Evolutionary conservation across 2,888 invertebrate species (phyloP), one percentile per base, ranked within the genome.

Genomic region (Protophormia terraenovae): DNA sequence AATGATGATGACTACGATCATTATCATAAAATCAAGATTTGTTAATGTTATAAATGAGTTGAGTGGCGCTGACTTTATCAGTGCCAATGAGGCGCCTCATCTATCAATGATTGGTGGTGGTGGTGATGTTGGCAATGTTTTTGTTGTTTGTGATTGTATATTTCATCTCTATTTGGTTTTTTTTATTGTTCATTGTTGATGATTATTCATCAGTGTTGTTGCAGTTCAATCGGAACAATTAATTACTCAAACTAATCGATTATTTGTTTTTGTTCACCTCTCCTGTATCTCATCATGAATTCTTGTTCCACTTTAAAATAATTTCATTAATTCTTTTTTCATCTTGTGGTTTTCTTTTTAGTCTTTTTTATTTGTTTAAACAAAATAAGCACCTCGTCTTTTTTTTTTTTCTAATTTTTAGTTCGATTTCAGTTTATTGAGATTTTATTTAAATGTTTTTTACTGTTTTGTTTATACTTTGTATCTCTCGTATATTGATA

Each of bases 61-160:
- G 67, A 58, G 67, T 79, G 81, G 82, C 84, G 85, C 85, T 85
- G 85, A 78, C 78, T 85, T 86, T 77, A 77, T 80, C 84, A 72
- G 67, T 83, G 86, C 60, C 84, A 76, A 79, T 78, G 81, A 82
- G 88, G 88, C 88, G 88, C 88, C 88, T 85, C 81, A 87, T 87
- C 84, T 87, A 87, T 87, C 84, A 87, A 77, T 72, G 86, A 45
- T 47, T 69, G 60, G 53, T 73, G 19, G 24, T 22, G 60, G 12
- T 47, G 29, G 10, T 62, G 32, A 8, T 50, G 50, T 24, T 38
- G 72, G 27, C n/a, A 10, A 6, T 66, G 47, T 29, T 66, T n/a
- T 71, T 69, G 29, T n/a, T 45, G 19, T 47, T 24, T 67, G 35
- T 67, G 78, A 67, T 69, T 79, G 47, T 29, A n/a, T 71, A 58